These are phyloP conservation scores for Drosophila teissieri DNA, from an alignment of 1,140 invertebrate species.

Conservation along the genomic window DNA sequence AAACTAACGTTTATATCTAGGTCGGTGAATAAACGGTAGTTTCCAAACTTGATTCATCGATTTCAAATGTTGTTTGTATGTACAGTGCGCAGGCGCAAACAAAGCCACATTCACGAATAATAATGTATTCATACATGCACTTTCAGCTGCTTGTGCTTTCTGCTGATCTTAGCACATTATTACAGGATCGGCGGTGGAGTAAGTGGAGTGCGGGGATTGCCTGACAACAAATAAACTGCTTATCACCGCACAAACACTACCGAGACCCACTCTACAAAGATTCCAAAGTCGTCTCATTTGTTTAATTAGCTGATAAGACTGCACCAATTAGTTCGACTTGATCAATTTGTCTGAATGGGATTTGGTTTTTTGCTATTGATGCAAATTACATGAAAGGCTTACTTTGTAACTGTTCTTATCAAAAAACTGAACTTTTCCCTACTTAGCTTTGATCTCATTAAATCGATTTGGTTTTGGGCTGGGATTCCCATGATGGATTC, in stretches of 20 bases:
- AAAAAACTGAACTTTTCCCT: neutral
- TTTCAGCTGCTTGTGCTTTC: conserved; percentile 19
- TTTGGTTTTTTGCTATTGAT: neutral
- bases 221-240: conserved; percentile 45
- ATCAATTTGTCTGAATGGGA: neutral
- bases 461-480: neutral
- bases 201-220: neutral
- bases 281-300: conserved; percentile 12
- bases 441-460: conserved; percentile 1
- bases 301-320: neutral
- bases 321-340: neutral
- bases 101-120: neutral
- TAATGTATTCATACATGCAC: neutral
- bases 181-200: conserved; percentile 11
- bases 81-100: neutral
- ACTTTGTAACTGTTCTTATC: conserved; percentile 1
- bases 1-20: too few species aligned
- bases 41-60: neutral
- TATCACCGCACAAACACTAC: conserved; percentile 44
- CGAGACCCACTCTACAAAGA: conserved; percentile 2
- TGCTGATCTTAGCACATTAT: conserved; percentile 42
- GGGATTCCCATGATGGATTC: neutral
- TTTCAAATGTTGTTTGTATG: neutral
- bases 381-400: neutral
- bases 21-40: neutral